Evolutionary conservation across 2,888 invertebrate genomes (phyloP), one percentile per base, ranked within the genome.

Genomic region (Idaea aversata): DNA sequence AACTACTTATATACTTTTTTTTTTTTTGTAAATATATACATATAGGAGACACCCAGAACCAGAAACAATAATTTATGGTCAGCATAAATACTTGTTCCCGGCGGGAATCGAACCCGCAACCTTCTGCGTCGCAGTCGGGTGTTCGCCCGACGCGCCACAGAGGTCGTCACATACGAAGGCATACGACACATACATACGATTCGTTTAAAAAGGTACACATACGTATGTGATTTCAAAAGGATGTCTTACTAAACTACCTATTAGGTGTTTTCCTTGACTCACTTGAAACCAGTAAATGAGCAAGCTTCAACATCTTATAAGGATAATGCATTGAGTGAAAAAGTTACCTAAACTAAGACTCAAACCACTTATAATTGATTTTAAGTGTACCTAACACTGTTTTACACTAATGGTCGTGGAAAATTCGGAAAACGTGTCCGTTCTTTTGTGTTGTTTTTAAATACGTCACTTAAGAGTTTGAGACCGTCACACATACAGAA

Each of bases 241-340:
- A 47, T 47, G 47, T 47, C 47, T 47, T 47, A 47, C 7, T 10
- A 47, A 47, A 62, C 59, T 47, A 61, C 70, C 67, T 58, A 63
- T 68, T 67, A 72, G 68, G 64, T 57, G 72, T 73, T 73, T 73
- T 72, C 73, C 73, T 72, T 73, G 73, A 70, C 70, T 70, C 38
- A 61, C 13, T 65, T 65, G 61, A 63, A 10, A 25, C 25, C 25
- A 25, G 47, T 47, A 13, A 10, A 47, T 47, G 47, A 47, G 47
- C 47, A 47, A 13, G 47, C 47, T 13, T 38, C 38, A 38, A 38
- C 38, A 38, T 38, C 38, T 38, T 38, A 38, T 47, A 47, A 47
- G 47, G 47, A 47, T 47, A 47, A 47, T 47, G 47, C 0, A 47
- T 7, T 47, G 6, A 47, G 47, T 47, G 47, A 4, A 47, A 47